A percentile compares a stretch with the other conserved stretches of the same genome.
phyloP scores from a whole-genome alignment of 64 coral and sea anemone species.

The Porites australiensis region DNA sequence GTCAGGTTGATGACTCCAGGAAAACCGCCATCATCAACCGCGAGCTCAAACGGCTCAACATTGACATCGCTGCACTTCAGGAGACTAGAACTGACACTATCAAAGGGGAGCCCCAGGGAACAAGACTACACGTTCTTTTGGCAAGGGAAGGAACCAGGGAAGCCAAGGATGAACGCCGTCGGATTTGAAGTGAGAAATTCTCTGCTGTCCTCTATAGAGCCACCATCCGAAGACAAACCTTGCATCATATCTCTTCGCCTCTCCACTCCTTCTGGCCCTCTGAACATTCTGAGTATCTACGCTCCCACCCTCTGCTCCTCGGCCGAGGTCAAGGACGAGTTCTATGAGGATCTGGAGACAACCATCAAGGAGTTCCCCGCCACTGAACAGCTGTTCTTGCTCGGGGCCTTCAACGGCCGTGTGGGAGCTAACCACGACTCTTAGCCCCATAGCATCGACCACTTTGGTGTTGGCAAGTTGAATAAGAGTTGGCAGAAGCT shows the following conservation, averaged over 20 bases:
- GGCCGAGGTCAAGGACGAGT: constrained; percentile 24
- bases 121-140: neutral
- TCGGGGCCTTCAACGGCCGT: constrained; percentile 13
- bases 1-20: constrained; percentile 30
- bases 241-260: neutral
- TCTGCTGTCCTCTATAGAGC: neutral
- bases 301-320: constrained; percentile 4
- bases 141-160: neutral
- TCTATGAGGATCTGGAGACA: neutral
- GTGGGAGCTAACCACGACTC: neutral
- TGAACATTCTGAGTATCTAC: neutral
- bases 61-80: constrained; percentile 43
- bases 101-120: neutral
- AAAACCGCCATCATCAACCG: constrained; percentile 70
- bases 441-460: neutral
- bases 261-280: neutral
- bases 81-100: no score
- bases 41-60: constrained; percentile 47
- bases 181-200: constrained; percentile 21
- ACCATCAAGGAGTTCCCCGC: neutral
- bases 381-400: neutral
- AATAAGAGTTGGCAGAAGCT: constrained; percentile 23
- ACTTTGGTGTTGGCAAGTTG: neutral
- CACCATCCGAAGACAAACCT: neutral
- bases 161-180: neutral